phyloP scores from a whole-genome alignment of 1,140 invertebrate genomes.

The Thereuonema tuberculata region DNA sequence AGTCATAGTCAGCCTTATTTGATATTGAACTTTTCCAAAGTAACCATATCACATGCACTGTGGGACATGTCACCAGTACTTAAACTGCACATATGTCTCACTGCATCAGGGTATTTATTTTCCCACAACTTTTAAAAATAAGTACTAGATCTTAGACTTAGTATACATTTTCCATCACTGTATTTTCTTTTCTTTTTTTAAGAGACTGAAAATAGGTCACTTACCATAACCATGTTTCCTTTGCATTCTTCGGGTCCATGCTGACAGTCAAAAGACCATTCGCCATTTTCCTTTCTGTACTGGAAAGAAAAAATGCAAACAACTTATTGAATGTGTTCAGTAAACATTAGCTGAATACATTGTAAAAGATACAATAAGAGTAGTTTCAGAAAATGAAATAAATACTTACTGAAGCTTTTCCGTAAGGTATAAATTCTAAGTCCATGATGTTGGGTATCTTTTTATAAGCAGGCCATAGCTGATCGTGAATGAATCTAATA shows the following conservation, averaged over 20 bases:
- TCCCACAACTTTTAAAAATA: too few species aligned
- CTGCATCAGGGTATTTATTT: too few species aligned
- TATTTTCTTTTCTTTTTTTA: neutral
- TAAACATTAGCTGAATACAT: neutral
- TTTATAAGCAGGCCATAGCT: constrained; percentile 24
- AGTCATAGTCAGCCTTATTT: too few species aligned
- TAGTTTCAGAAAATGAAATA: neutral
- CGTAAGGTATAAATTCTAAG: constrained; percentile 26
- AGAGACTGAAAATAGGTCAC: neutral
- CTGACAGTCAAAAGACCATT: neutral
- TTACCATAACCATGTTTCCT: constrained; percentile 9
- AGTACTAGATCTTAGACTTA: too few species aligned
- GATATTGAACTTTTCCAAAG: too few species aligned
- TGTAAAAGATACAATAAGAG: neutral
- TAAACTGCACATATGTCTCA: too few species aligned
- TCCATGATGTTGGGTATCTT: constrained; percentile 24
- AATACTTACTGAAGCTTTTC: constrained; percentile 29
- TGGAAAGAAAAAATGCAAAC: neutral
- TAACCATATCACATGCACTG: too few species aligned
- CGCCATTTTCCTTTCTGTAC: neutral
- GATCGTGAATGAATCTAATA: constrained; percentile 24
- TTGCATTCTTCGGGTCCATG: constrained; percentile 5
- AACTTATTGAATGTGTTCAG: neutral
- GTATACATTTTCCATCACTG: too few species aligned
- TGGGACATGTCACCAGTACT: too few species aligned